A percentile compares a stretch with the other conserved stretches of the same genome.
phyloP scores from a whole-genome alignment of 1,140 invertebrate species.

The Brachionus rotundiformis region DNA sequence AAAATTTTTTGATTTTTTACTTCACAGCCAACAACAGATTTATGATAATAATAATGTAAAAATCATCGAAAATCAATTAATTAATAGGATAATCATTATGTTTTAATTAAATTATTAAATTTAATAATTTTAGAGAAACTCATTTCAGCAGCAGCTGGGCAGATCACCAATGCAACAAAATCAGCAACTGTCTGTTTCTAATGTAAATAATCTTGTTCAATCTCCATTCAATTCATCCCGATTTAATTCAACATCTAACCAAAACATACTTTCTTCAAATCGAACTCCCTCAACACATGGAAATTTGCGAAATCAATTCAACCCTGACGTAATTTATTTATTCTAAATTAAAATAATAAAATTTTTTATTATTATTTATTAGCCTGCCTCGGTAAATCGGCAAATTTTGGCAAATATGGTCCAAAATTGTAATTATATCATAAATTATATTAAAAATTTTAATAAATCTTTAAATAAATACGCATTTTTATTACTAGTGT shows the following conservation, averaged over 20 bases:
- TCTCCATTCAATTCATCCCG: not conserved
- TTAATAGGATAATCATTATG: no score
- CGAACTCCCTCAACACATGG: constrained; percentile 1
- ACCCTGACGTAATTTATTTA: constrained; percentile 3
- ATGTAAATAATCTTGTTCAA: constrained; percentile 36
- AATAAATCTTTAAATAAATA: no score
- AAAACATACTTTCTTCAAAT: constrained; percentile 7
- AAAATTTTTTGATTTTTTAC: not conserved
- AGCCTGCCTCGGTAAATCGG: constrained; percentile 22
- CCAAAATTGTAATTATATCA: constrained; percentile 41
- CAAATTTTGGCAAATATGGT: constrained; percentile 42
- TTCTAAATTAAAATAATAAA: not conserved
- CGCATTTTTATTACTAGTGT: constrained; percentile 20
- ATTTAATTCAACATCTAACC: constrained; percentile 16
- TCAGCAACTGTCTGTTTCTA: constrained; percentile 23
- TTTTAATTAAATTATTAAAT: not conserved
- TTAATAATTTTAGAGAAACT: not conserved
- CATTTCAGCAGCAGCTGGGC: constrained; percentile 24
- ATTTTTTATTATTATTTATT: not conserved
- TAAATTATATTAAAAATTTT: no score
- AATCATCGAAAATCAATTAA: no score
- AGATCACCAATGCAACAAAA: constrained; percentile 38
- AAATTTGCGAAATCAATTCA: constrained; percentile 16
- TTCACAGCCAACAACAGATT: no score
- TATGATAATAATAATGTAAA: no score